These are phyloP conservation scores for Cylas formicarius DNA, from an alignment of 1,140 invertebrate genomes.

Conservation along the genomic window DNA sequence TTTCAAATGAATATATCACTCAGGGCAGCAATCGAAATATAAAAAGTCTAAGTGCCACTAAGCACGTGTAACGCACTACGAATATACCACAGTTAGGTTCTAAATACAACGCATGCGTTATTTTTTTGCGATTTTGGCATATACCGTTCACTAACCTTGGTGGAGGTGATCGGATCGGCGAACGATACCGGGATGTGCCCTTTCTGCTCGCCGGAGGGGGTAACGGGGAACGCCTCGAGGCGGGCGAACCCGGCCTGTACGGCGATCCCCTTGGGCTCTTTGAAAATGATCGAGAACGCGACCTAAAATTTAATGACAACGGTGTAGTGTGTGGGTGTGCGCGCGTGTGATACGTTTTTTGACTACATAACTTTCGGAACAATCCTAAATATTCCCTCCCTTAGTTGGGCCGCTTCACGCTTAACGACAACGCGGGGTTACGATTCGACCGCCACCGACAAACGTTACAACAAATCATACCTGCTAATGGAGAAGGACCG, in stretches of 20 bases:
- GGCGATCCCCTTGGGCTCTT: constrained; percentile 29
- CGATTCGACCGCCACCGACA: constrained; percentile 12
- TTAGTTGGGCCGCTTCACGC: constrained; percentile 31
- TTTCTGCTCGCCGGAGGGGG: constrained; percentile 23
- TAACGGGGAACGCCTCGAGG: constrained; percentile 22
- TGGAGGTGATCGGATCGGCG: constrained; percentile 46
- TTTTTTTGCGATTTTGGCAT: constrained; percentile 1
- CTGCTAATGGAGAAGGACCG: constrained; percentile 47
- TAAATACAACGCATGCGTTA: background rate
- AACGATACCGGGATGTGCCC: constrained; percentile 44
- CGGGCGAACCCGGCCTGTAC: constrained; percentile 31
- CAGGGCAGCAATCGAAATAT: no score
- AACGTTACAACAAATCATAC: constrained; percentile 40
- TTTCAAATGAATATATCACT: no score
- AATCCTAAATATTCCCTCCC: no score
- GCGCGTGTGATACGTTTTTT: no score
- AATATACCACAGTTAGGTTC: no score
- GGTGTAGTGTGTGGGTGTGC: no score
- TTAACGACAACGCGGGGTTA: constrained; percentile 38
- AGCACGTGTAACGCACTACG: no score
- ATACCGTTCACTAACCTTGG: constrained; percentile 15
- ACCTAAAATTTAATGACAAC: constrained; percentile 37
- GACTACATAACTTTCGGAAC: no score
- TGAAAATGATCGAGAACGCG: constrained; percentile 38
- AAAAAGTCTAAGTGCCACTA: no score